Base-by-base conservation (phyloP, 2,888 invertebrate genomes). In the Macaria notata region DNA sequence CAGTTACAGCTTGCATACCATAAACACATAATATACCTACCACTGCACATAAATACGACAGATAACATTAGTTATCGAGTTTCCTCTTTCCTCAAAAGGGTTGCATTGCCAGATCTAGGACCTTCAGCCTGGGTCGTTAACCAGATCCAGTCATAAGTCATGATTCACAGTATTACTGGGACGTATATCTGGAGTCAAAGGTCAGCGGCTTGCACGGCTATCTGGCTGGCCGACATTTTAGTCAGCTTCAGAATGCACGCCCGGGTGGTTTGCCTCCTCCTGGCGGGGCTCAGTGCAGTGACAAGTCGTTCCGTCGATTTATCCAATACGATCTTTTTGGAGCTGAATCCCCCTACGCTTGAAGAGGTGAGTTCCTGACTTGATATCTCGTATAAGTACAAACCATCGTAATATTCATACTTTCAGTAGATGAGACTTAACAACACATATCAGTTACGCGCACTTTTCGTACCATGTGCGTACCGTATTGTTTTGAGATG, bases 311-410 rank as follows among this genome's bases (percentile, higher is more conserved):
- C 49, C n/a, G 41, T 41, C 5, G 33, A 36, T n/a, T 4, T 49
- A 43, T 43, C 49, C 19, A 41, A 43, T 33, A 85, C 86, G 3
- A 78, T 86, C 57, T 88, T 77, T 66, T 61, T 83, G 66, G 85
- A 86, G 61, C 65, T 81, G 30, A 76, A 77, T 46, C 56, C 72
- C 2, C 82, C 82, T 45, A 79, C 82, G 2, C 38, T 41, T 6
- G 83, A 84, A 56, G 83, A 88, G 86, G 88, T 88, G 65, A 78
- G 84, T 42, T 4, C 3, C 44, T 8, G 6, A 38, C 0, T 19
- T 19, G 19, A 19, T 19, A 19, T 19, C 19, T 19, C 19, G 19
- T 19, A 19, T 19, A 19, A 19, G n/a, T n/a, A n/a, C n/a, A 19
- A 19, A 19, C 19, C 19, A 19, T 19, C 19, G 19, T 19, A 19